Percentiles rank a stretch among this genome's conserved stretches.
These are phyloP conservation scores for Ormyrus thymus DNA, from an alignment of 2,888 invertebrate genomes.

Conservation along the genomic window DNA sequence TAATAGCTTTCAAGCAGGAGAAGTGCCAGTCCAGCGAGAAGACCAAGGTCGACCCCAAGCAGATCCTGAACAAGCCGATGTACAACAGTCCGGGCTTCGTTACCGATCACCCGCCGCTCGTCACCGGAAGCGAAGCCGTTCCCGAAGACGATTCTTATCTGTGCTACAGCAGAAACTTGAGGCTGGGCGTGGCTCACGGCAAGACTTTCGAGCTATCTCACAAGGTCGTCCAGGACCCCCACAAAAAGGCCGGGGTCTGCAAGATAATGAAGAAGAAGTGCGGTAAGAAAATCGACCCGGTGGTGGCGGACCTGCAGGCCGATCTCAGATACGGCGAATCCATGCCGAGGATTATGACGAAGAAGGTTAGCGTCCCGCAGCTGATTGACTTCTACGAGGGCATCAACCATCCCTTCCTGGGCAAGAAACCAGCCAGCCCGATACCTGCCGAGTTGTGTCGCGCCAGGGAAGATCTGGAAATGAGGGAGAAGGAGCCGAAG, in stretches of 20 bases:
- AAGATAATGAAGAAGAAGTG: too few relatives aligned
- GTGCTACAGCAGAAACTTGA: slow-evolving; percentile 60
- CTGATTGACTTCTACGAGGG: too few relatives aligned
- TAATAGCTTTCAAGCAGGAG: slow-evolving; percentile 59
- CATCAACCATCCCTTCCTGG: too few relatives aligned
- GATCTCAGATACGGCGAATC: too few relatives aligned
- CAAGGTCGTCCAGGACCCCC: too few relatives aligned
- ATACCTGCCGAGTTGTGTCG: too few relatives aligned
- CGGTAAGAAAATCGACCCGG: too few relatives aligned
- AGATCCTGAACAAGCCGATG: slow-evolving; percentile 60
- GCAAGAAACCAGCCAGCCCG: too few relatives aligned
- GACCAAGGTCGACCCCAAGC: slow-evolving; percentile 46
- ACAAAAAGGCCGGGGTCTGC: too few relatives aligned
- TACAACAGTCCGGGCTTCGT: slow-evolving; percentile 60
- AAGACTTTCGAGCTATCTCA: slow-evolving; percentile 51
- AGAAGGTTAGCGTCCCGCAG: background rate
- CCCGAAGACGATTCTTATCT: slow-evolving; percentile 62
- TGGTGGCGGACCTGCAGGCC: too few relatives aligned
- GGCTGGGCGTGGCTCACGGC: slow-evolving; percentile 56
- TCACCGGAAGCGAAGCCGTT: slow-evolving; percentile 60
- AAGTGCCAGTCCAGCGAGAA: slow-evolving; percentile 26
- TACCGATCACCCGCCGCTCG: slow-evolving; percentile 34
- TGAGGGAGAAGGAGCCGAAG: too few relatives aligned
- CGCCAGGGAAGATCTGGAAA: too few relatives aligned
- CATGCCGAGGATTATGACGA: slow-evolving; percentile 16